Base-by-base conservation (phyloP, 2,797 vertebrate species). In the Toxotes lorentzi region DNA sequence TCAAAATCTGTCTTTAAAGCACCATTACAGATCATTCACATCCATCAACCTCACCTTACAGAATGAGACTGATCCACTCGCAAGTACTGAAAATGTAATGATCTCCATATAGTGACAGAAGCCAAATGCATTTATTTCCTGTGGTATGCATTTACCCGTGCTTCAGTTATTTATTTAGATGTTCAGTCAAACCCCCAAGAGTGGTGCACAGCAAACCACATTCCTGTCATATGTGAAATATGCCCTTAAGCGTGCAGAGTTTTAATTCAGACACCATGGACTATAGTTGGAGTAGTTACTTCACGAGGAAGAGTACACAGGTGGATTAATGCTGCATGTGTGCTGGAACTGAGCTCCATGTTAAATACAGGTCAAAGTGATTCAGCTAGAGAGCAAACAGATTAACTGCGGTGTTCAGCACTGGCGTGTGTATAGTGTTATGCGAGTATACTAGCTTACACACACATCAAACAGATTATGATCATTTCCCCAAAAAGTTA, bases 311-410 rank as follows among this genome's bases (percentile, higher is more conserved):
- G 76, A 38, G 65, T 58, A 59, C 51, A 67, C 45, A 79, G 71
- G 78, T 88, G 66, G 48, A 85, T 81, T 84, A 86, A 85, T 71
- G 66, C n/a, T 50, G 71, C 27, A 30, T 30, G 27, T 21, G 51
- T 66, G 58, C 30, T 70, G 60, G 51, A 64, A 63, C 53, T 72
- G 67, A 47, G 40, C 32, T 63, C 64, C 35, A 13, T 77, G 69
- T 73, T 79, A 82, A 84, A 86, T 34, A 66, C 23, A 68, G 83
- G 83, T 78, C 83, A 79, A 47, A 70, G 58, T 68, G 35, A 77
- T 72, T 73, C 23, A 57, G 65, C 27, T 21, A 4, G 51, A 71
- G 75, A 66, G 70, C 67, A 69, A 76, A 82, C 63, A 60, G 74
- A 81, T 81, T 76, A 82, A 57, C 19, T 19, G 12, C 2, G 38